A percentile compares a stretch with the other conserved stretches of the same genome.
Evolutionary conservation across 2,888 invertebrate species (phyloP).

Genomic region (Lycia hirtaria): DNA sequence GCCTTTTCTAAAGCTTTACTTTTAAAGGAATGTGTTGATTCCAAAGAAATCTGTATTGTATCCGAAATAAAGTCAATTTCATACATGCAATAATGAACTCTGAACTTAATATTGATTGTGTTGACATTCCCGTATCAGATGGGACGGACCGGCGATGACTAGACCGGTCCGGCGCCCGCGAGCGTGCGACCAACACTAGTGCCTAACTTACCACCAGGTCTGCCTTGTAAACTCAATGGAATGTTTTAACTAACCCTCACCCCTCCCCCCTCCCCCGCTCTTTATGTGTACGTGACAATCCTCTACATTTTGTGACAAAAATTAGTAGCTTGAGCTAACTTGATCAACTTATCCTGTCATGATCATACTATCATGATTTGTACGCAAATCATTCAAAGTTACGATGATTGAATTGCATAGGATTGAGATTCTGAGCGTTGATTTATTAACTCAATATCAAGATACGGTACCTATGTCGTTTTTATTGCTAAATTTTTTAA

Average conservation of each 20-base stretch:
- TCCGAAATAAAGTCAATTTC: neutral
- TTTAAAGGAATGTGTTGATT: too few species aligned
- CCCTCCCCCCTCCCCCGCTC: constrained; percentile 9
- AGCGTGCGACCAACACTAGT: constrained; percentile 63
- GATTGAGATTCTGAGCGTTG: too few species aligned
- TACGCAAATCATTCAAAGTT: too few species aligned
- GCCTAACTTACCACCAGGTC: constrained; percentile 76
- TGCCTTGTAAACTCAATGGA: constrained; percentile 61
- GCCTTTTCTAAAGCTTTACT: too few species aligned
- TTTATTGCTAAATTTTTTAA: too few species aligned
- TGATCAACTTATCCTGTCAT: too few species aligned
- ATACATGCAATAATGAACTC: constrained; percentile 26
- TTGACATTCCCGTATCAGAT: constrained; percentile 58
- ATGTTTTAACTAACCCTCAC: constrained; percentile 50
- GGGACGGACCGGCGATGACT: constrained; percentile 84
- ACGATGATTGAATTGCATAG: too few species aligned
- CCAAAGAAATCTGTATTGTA: too few species aligned
- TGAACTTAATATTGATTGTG: constrained; percentile 41
- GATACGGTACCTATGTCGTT: too few species aligned
- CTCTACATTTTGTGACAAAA: constrained; percentile 10
- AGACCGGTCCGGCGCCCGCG: constrained; percentile 79
- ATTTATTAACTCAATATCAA: too few species aligned
- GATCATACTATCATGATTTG: too few species aligned
- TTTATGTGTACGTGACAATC: constrained; percentile 38
- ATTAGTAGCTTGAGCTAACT: neutral